Evolutionary conservation across 2,113 vertebrate genomes (phyloP).

Genomic region (Pheucticus melanocephalus): DNA sequence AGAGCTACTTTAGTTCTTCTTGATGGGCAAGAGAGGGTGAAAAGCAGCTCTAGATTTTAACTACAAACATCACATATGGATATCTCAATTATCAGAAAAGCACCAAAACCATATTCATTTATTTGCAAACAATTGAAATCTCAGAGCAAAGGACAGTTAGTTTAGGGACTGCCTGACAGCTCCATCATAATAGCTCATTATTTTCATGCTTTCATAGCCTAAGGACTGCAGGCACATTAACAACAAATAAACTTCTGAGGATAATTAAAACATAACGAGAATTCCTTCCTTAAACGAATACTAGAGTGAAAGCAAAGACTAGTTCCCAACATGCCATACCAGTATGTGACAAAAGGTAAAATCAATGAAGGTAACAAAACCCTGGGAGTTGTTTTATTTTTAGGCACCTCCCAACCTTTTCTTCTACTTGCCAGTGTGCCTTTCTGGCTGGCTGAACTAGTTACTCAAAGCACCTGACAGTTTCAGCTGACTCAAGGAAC

Average conservation of each 20-base stretch:
- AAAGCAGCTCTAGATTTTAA: background rate
- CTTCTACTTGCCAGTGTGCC: constrained; percentile 43
- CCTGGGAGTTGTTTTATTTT: constrained; percentile 57
- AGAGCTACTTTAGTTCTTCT: background rate
- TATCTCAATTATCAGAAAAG: background rate
- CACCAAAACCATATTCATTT: background rate
- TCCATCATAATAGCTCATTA: constrained; percentile 57
- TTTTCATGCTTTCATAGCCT: constrained; percentile 58
- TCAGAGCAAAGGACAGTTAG: constrained; percentile 31
- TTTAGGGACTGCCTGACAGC: constrained; percentile 28
- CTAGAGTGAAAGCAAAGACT: background rate
- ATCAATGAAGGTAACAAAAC: constrained; percentile 49
- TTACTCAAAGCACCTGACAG: constrained; percentile 62
- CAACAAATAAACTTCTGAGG: constrained; percentile 43
- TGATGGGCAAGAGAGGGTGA: background rate
- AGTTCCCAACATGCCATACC: background rate
- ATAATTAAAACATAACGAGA: constrained; percentile 28
- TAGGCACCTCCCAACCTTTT: constrained; percentile 61
- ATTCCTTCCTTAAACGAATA: background rate
- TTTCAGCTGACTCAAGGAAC: constrained; percentile 65
- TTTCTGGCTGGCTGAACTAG: constrained; percentile 64
- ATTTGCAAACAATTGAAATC: constrained; percentile 12
- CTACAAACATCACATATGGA: background rate
- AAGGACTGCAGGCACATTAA: constrained; percentile 39
- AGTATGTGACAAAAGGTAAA: constrained; percentile 4